Conservation (phyloP, 2,888 invertebrate genomes). For the Eristalis pertinax region DNA sequence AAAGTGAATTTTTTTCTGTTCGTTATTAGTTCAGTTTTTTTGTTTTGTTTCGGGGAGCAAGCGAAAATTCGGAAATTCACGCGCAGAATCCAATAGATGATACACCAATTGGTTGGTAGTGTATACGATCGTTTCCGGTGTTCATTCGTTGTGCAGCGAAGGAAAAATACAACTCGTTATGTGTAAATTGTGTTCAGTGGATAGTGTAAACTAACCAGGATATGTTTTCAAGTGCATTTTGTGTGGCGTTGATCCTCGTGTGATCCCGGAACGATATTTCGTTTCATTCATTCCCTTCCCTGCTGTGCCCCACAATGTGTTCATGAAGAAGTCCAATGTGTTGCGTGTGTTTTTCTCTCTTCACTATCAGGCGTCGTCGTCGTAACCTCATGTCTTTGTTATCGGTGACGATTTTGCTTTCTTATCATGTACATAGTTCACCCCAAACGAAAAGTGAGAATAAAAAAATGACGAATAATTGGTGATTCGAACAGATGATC, state of each 20-base stretch:
- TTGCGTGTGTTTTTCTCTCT: not conserved
- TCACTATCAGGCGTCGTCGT: slow-evolving; percentile 20
- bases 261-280: slow-evolving; percentile 16
- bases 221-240: slow-evolving; percentile 1
- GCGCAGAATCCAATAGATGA: slow-evolving; percentile 36
- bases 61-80: slow-evolving; percentile 34
- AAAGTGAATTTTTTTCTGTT: slow-evolving; percentile 33
- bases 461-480: slow-evolving; percentile 42
- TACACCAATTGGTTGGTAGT: slow-evolving; percentile 48
- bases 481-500: slow-evolving; percentile 34
- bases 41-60: slow-evolving; percentile 1
- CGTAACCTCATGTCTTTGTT: slow-evolving; percentile 14
- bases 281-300: not conserved
- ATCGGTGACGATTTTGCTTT: slow-evolving; percentile 41
- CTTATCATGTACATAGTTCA: slow-evolving; percentile 44
- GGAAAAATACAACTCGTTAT: not conserved
- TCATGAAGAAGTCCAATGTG: slow-evolving; percentile 55
- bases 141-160: slow-evolving; percentile 16
- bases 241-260: slow-evolving; percentile 13
- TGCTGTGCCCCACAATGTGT: not conserved
- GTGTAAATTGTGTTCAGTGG: slow-evolving; percentile 31
- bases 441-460: slow-evolving; percentile 12
- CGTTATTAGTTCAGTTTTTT: not conserved
- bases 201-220: slow-evolving; percentile 65
- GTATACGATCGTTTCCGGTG: slow-evolving; percentile 68